phyloP scores from a whole-genome alignment of 2,113 vertebrate genomes.

The Thalassoma bifasciatum region DNA sequence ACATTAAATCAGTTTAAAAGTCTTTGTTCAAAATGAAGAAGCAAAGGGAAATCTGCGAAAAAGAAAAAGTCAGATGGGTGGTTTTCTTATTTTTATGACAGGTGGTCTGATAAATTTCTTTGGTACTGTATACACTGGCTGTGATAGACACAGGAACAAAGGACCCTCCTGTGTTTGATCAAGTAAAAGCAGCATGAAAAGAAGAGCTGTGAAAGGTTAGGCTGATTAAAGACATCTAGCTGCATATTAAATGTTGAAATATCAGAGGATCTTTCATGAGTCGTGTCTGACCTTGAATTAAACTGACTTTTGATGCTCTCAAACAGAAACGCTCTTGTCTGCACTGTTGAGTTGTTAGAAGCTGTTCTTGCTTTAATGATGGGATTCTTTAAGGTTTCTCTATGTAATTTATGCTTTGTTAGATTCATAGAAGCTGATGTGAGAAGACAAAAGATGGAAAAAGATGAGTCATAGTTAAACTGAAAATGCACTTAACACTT shows the following conservation, averaged over 20 bases:
- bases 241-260: conserved; percentile 14
- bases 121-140: too few relatives aligned
- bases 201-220: neutral
- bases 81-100: too few relatives aligned
- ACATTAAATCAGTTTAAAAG: too few relatives aligned
- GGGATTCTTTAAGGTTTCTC: neutral
- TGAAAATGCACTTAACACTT: neutral
- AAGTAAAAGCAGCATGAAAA: neutral
- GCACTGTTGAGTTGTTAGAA: neutral
- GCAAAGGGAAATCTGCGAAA: too few relatives aligned
- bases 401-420: neutral
- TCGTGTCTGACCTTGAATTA: neutral
- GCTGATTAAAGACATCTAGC: neutral
- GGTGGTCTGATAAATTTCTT: too few relatives aligned
- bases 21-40: too few relatives aligned
- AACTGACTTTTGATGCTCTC: neutral
- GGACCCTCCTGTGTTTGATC: neutral
- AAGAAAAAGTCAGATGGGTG: too few relatives aligned
- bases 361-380: neutral
- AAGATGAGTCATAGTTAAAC: conserved; percentile 1
- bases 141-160: neutral
- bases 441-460: neutral
- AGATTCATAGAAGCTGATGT: neutral
- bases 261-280: neutral
- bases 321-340: neutral